phyloP scores from a whole-genome alignment of 2,888 invertebrate genomes.

The Eupithecia vulgata region DNA sequence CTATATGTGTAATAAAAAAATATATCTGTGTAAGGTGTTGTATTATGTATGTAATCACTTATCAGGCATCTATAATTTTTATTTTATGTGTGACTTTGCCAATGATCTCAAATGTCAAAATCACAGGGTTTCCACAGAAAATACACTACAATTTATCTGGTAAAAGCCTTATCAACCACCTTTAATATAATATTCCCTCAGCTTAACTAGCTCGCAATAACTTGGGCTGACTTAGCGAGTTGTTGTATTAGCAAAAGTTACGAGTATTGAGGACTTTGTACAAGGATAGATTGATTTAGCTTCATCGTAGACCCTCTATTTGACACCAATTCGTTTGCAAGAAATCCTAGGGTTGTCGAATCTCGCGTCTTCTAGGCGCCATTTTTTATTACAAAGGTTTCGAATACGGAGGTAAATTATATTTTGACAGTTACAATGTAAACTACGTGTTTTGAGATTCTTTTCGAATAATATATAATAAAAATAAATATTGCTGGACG shows the following conservation, averaged over 20 bases:
- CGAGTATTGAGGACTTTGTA: constrained; percentile 4
- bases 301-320: background rate
- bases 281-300: constrained; percentile 5
- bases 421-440: too few species aligned
- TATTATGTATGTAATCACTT: too few species aligned
- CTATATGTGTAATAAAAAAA: too few species aligned
- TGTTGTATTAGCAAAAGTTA: constrained; percentile 8
- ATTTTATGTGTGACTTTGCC: background rate
- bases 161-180: background rate
- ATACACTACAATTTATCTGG: background rate
- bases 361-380: background rate
- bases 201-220: background rate
- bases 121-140: background rate
- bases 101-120: background rate
- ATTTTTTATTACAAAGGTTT: background rate
- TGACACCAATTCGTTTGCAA: constrained; percentile 22
- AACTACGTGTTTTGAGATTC: too few species aligned
- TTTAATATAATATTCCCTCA: background rate
- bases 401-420: background rate
- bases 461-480: too few species aligned
- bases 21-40: too few species aligned
- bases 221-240: background rate
- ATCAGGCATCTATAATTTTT: too few species aligned
- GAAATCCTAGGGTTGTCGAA: background rate
- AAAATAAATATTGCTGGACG: too few species aligned